Base-by-base conservation (phyloP, 2,113 vertebrate genomes). In the Megaleporinus macrocephalus region DNA sequence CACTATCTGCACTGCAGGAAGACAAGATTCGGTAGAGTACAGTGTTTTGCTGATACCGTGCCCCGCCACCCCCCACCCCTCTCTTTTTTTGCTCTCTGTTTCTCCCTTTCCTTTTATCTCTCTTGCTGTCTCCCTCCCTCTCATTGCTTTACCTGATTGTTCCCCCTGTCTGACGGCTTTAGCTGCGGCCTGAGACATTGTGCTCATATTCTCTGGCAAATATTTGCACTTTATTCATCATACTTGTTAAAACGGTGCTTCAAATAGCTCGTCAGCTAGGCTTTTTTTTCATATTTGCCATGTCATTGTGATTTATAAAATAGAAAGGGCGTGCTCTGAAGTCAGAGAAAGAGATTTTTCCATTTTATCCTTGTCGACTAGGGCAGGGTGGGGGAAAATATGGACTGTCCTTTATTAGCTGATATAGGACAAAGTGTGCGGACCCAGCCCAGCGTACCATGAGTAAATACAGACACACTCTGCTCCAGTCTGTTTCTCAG, bases 401-500 rank as follows among this genome's bases (percentile, higher is more conserved):
- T 36, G 29, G 68, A 18, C 29, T 26, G 33, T 73, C 62, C 36
- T 44, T 78, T 30, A 69, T 51, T 65, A 80, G 86, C 88, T 83
- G 86, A 87, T 86, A 59, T 90, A 80, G 20, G 14, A 7, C 44
- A 33, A 47, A 29, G 36, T 22, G 22, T 47, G 41, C 73, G 33
- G 47, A 65, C n/a, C n/a, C 36, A 71, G 26, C 62, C 44, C 20
- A 41, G 65, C 44, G 36, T 16, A 30, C 71, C 68, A 80, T 75
- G 29, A 69, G 33, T 65, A 18, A 63, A 80, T 49, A 62, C 59
- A 49, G 66, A n/a, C 27, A 41, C 77, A 11, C 22, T 13, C 16
- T 76, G 24, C 30, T 57, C 30, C 30, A 53, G 29, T 47, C 75
- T 20, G 24, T 69, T 80, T 90, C 86, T 83, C 86, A 59, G 62